These are phyloP conservation scores for Ceraclea dissimilis DNA, from an alignment of 2,888 invertebrate genomes.

Conservation along the genomic window DNA sequence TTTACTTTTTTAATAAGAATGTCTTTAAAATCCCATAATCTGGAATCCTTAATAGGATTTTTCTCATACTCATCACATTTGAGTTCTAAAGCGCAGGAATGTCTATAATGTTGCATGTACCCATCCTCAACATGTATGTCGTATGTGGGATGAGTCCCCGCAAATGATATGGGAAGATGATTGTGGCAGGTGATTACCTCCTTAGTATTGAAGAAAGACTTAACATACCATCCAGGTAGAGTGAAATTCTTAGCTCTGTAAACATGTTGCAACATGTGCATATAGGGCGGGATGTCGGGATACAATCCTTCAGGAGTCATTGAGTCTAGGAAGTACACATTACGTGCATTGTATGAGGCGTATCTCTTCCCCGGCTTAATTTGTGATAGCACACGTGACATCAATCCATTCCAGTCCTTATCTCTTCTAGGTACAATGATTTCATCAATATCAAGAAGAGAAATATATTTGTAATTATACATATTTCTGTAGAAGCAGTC, in stretches of 20 bases:
- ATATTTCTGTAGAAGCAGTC: conserved; percentile 91
- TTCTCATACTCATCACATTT: conserved; percentile 67
- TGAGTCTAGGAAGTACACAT: conserved; percentile 48
- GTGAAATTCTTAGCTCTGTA: conserved; percentile 85
- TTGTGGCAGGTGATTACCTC: conserved; percentile 84
- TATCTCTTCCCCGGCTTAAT: background rate
- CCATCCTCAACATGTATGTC: conserved; percentile 75
- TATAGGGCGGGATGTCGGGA: conserved; percentile 71
- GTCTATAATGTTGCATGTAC: conserved; percentile 88
- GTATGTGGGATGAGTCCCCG: conserved; percentile 36
- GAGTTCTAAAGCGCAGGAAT: conserved; percentile 81
- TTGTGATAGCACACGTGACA: conserved; percentile 52
- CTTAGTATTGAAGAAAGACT: conserved; percentile 89
- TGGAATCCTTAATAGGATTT: conserved; percentile 64
- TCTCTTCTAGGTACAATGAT: conserved; percentile 83
- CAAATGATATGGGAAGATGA: conserved; percentile 69
- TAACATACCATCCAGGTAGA: conserved; percentile 86
- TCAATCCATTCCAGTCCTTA: conserved; percentile 61
- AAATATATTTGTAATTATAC: conserved; percentile 81
- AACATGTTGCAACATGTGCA: conserved; percentile 92
- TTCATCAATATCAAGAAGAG: conserved; percentile 87
- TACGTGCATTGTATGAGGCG: conserved; percentile 1
- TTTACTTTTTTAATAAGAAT: conserved; percentile 41
- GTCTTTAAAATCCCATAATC: conserved; percentile 70
- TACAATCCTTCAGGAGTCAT: conserved; percentile 70